Percentiles rank a stretch among this genome's conserved stretches.
Conservation (phyloP, 2,113 vertebrate genomes). For the Dicrurus megarhynchus region DNA sequence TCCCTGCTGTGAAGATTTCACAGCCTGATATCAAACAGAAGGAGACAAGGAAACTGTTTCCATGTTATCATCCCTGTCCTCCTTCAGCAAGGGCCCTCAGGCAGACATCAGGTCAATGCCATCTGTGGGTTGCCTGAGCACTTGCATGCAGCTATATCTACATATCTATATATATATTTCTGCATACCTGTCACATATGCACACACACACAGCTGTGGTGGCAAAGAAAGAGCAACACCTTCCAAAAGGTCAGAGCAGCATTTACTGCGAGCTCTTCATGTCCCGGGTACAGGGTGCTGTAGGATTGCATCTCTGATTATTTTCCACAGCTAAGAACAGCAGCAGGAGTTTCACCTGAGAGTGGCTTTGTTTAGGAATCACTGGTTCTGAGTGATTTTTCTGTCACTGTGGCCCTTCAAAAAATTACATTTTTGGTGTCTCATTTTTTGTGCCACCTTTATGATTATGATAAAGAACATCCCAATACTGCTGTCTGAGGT, state of each 20-base stretch:
- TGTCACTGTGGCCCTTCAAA: neutral
- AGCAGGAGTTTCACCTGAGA: neutral
- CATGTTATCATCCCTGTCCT: neutral
- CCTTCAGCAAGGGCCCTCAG: neutral
- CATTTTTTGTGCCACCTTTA: neutral
- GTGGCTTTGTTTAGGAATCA: neutral
- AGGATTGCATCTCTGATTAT: neutral
- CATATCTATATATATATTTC: neutral
- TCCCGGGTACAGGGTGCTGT: neutral
- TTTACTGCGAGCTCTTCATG: neutral
- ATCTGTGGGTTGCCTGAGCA: neutral
- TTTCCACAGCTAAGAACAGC: neutral
- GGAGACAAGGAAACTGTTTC: neutral
- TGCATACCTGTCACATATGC: neutral
- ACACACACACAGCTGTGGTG: neutral
- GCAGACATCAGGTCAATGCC: neutral
- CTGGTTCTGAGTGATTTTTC: neutral
- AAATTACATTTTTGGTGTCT: neutral
- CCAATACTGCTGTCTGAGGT: neutral
- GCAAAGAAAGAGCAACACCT: neutral
- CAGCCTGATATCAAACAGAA: neutral
- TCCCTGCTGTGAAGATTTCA: neutral
- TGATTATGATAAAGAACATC: neutral
- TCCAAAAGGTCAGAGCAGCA: neutral
- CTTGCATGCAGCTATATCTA: accelerated